These are phyloP conservation scores for Scaptomyza tumidula DNA, from an alignment of 2,888 invertebrate species.

Conservation along the genomic window DNA sequence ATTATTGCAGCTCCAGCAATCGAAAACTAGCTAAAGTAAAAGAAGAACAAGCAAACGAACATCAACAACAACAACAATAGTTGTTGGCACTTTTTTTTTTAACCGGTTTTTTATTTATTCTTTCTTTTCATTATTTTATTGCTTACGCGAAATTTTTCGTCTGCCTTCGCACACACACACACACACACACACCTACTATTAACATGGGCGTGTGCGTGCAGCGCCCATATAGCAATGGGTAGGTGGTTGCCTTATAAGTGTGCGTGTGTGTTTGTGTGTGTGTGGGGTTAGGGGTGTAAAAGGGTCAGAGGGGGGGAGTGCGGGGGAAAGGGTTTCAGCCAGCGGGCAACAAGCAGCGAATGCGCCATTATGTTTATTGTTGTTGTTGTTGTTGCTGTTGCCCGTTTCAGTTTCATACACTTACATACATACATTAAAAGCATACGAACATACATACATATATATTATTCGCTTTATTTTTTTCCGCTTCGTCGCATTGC, in stretches of 20 bases:
- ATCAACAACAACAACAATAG: constrained; percentile 1
- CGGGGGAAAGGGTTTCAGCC: not conserved
- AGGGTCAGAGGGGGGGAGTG: not conserved
- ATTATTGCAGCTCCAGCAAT: constrained; percentile 72
- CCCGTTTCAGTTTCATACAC: constrained; percentile 52
- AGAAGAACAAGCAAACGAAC: not conserved
- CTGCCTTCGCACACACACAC: constrained; percentile 41
- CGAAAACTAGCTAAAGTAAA: constrained; percentile 56
- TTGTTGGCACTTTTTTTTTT: constrained; percentile 57
- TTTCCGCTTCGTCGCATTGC: constrained; percentile 77
- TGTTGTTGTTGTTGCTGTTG: constrained; percentile 21
- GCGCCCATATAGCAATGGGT: constrained; percentile 60
- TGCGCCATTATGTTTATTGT: constrained; percentile 74
- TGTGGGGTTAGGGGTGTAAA: not conserved
- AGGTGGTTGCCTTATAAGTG: constrained; percentile 29
- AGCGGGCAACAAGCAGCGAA: constrained; percentile 53
- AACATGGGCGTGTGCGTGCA: constrained; percentile 71
- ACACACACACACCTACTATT: constrained; percentile 7
- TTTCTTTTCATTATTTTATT: constrained; percentile 66
- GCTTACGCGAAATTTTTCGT: constrained; percentile 71
- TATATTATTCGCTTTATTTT: constrained; percentile 79
- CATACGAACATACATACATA: constrained; percentile 29
- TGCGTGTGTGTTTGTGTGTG: not conserved
- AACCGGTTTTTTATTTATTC: constrained; percentile 58
- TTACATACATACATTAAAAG: constrained; percentile 16